These are phyloP conservation scores for Echinometra lucunter DNA, from an alignment of 53 echinoderm and acorn worm genomes.

Conservation along the genomic window DNA sequence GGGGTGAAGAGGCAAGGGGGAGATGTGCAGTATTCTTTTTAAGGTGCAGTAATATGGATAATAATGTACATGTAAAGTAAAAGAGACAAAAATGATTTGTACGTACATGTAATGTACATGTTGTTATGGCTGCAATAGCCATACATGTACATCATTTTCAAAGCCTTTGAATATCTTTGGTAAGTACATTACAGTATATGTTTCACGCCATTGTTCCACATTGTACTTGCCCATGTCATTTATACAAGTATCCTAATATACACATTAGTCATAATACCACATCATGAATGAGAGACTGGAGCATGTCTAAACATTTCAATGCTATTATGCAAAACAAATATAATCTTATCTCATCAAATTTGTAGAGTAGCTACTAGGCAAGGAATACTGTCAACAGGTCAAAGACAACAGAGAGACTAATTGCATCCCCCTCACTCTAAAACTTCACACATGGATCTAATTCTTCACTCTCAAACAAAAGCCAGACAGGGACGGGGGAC, in stretches of 20 bases:
- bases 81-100: no score
- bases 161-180: no score
- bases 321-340: neutral
- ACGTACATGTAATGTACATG: no score
- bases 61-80: no score
- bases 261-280: neutral
- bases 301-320: neutral
- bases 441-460: conserved; percentile 2
- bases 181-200: no score
- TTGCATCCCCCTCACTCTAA: neutral
- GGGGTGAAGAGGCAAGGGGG: no score
- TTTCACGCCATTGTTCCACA: neutral
- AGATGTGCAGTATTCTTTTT: no score
- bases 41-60: no score
- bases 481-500: no score
- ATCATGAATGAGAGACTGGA: neutral
- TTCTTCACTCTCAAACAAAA: neutral
- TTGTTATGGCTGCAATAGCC: no score
- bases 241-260: neutral
- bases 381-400: neutral
- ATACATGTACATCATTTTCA: neutral
- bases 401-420: neutral
- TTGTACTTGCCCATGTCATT: neutral
- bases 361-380: neutral
- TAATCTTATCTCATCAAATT: neutral